Evolutionary conservation across 2,888 invertebrate species (phyloP).

Genomic region (Branchipolynoe longqiensis): DNA sequence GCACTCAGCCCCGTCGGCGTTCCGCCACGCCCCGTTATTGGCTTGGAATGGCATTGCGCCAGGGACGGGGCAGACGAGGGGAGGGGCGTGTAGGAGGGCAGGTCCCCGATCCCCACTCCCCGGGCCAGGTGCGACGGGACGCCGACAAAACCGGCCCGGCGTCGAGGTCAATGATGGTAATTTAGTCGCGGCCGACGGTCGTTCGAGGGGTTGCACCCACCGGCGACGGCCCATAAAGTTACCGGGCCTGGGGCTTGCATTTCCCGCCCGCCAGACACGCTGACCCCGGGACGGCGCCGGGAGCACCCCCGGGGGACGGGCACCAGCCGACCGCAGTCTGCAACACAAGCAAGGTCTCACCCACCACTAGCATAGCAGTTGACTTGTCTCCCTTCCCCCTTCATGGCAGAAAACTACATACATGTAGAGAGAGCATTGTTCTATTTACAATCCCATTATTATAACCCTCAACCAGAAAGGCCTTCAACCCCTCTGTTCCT

Average conservation of each 20-base stretch:
- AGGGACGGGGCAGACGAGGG: too few relatives aligned
- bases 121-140: slow-evolving; percentile 9
- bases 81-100: too few relatives aligned
- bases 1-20: background rate
- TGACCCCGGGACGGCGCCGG: background rate
- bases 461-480: too few relatives aligned
- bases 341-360: too few relatives aligned
- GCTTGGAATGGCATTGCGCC: slow-evolving; percentile 16
- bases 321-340: too few relatives aligned
- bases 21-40: background rate
- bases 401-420: too few relatives aligned
- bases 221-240: background rate
- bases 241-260: background rate
- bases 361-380: too few relatives aligned
- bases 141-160: background rate
- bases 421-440: too few relatives aligned
- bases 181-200: background rate
- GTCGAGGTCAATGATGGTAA: slow-evolving; percentile 2
- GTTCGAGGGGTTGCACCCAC: background rate
- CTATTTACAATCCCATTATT: too few relatives aligned
- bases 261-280: background rate
- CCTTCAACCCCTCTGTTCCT: too few relatives aligned
- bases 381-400: too few relatives aligned
- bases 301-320: too few relatives aligned
- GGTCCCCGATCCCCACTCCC: slow-evolving; percentile 7